A percentile compares a stretch with the other conserved stretches of the same genome.
phyloP scores from a whole-genome alignment of 2,113 vertebrate genomes.

The Leuciscus idus region DNA sequence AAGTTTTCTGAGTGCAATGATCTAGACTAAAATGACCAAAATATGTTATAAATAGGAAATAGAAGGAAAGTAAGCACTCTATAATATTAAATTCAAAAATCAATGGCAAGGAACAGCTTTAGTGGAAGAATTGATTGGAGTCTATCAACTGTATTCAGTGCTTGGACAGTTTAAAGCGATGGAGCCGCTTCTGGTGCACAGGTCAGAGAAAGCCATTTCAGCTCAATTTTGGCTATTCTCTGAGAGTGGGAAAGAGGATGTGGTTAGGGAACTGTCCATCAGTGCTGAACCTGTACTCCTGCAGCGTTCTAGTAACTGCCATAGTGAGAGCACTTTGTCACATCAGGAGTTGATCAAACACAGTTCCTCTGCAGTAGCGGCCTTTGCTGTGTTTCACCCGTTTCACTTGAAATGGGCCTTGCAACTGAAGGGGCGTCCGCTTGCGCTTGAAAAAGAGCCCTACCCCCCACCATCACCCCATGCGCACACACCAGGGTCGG shows the following conservation, averaged over 20 bases:
- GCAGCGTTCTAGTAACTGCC: not conserved
- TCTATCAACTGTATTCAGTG: slow-evolving; percentile 38
- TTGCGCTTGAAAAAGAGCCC: no score
- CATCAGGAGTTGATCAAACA: slow-evolving; percentile 9
- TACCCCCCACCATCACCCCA: no score
- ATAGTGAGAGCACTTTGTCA: slow-evolving; percentile 2
- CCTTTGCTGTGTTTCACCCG: no score
- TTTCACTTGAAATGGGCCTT: no score
- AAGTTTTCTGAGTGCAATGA: no score
- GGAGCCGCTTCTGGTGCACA: slow-evolving; percentile 41
- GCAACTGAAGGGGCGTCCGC: no score
- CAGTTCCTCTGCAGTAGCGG: not conserved
- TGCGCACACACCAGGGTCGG: no score
- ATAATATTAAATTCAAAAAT: slow-evolving; percentile 52
- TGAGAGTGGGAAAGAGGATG: not conserved
- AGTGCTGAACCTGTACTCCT: slow-evolving; percentile 11
- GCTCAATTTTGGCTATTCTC: slow-evolving; percentile 12
- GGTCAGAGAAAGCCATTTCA: slow-evolving; percentile 35
- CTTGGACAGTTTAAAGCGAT: slow-evolving; percentile 26
- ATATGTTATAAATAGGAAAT: not conserved
- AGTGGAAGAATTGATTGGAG: slow-evolving; percentile 51
- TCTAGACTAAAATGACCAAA: not conserved
- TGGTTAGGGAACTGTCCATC: slow-evolving; percentile 22
- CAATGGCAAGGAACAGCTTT: slow-evolving; percentile 41
- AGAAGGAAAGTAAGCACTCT: slow-evolving; percentile 9